These are phyloP conservation scores for Entomyzon cyanotis DNA, from an alignment of 2,113 vertebrate genomes.

Conservation along the genomic window DNA sequence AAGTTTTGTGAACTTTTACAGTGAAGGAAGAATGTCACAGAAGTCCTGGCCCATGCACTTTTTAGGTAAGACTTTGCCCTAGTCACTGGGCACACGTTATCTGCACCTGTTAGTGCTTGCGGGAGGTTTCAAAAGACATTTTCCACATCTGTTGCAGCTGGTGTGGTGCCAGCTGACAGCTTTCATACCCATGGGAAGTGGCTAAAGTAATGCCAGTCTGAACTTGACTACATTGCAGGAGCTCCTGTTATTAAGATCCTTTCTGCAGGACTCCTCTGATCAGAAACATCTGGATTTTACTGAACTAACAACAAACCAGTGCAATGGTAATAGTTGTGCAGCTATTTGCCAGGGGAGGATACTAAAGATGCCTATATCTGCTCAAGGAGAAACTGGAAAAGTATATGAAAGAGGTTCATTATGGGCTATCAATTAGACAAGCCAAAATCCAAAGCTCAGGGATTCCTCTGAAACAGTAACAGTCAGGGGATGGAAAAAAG, in stretches of 20 bases:
- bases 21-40: neutral
- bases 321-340: neutral
- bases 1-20: neutral
- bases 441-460: neutral
- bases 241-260: neutral
- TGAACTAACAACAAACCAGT: neutral
- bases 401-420: neutral
- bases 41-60: neutral
- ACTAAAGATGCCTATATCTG: neutral
- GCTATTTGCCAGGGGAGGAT: neutral
- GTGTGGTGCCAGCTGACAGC: neutral
- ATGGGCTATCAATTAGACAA: neutral
- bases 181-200: conserved; percentile 15
- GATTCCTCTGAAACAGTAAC: neutral
- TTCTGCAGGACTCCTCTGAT: neutral
- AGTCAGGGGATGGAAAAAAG: neutral
- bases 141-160: conserved; percentile 1
- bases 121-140: conserved; percentile 35
- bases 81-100: neutral
- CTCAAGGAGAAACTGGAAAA: neutral
- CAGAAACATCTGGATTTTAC: neutral
- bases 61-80: neutral
- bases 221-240: conserved; percentile 17
- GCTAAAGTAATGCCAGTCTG: conserved; percentile 8
- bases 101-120: neutral